A percentile compares a stretch with the other conserved stretches of the same genome.
These are phyloP conservation scores for Drosophila orena DNA, from an alignment of 1,140 invertebrate genomes.

Conservation along the genomic window DNA sequence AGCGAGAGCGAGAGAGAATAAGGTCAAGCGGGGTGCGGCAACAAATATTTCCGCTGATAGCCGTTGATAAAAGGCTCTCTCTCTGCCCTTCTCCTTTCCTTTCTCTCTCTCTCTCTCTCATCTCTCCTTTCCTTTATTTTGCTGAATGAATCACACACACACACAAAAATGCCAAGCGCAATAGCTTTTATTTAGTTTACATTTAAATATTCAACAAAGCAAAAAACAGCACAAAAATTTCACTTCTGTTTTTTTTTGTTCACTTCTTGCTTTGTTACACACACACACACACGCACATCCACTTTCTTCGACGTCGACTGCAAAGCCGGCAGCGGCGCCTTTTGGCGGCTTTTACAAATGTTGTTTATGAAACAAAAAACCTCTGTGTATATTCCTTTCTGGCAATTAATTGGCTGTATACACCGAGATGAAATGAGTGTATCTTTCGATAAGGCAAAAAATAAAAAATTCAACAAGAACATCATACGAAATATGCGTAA, in stretches of 20 bases:
- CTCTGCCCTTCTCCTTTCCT: not conserved
- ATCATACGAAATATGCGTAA: conserved; percentile 57
- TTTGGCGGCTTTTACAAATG: conserved; percentile 70
- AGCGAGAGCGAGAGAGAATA: conserved; percentile 50
- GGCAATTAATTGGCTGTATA: conserved; percentile 41
- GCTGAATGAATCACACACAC: conserved; percentile 34
- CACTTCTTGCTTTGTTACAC: conserved; percentile 50
- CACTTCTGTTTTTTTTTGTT: conserved; percentile 73
- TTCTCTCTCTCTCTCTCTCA: too few species aligned
- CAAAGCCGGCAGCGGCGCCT: conserved; percentile 36
- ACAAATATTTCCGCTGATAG: conserved; percentile 77
- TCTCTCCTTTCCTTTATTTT: conserved; percentile 16
- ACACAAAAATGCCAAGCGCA: conserved; percentile 14
- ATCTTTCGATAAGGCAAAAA: conserved; percentile 35
- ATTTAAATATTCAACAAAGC: conserved; percentile 65
- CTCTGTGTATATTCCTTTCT: not conserved
- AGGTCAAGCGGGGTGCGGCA: conserved; percentile 80
- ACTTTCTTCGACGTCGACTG: conserved; percentile 61
- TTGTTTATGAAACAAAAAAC: conserved; percentile 51
- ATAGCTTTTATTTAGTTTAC: conserved; percentile 22
- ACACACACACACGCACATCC: conserved; percentile 14
- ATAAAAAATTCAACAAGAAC: conserved; percentile 3
- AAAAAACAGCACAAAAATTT: conserved; percentile 62
- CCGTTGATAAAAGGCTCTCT: conserved; percentile 65
- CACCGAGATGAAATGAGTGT: conserved; percentile 5